Percentiles rank a stretch among this genome's conserved stretches.
These are phyloP conservation scores for Danio kyathit DNA, from an alignment of 2,797 vertebrate genomes.

Conservation along the genomic window DNA sequence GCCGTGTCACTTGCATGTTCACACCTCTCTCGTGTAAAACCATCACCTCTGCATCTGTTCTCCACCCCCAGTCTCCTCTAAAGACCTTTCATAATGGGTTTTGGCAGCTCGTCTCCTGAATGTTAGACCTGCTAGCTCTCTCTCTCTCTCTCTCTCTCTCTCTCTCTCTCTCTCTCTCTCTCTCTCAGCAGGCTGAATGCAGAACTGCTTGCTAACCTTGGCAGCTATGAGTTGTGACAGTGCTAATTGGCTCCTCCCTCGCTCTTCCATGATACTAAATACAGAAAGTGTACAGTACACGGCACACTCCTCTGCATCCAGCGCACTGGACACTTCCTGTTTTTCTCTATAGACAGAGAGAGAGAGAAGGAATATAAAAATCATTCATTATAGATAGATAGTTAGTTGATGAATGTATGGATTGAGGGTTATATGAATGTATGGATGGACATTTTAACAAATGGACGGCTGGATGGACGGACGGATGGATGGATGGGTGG, in stretches of 20 bases:
- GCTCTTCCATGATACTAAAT: conserved; percentile 13
- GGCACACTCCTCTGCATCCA: background rate
- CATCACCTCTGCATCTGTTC: conserved; percentile 44
- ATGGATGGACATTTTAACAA: too few species aligned
- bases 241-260: conserved; percentile 44
- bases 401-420: too few species aligned
- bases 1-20: conserved; percentile 29
- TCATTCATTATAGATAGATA: too few species aligned
- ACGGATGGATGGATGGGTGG: background rate
- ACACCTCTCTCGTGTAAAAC: conserved; percentile 34
- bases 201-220: conserved; percentile 10
- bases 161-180: background rate
- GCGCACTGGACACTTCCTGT: background rate
- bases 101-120: conserved; percentile 43
- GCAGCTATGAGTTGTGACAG: conserved; percentile 32
- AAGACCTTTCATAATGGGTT: conserved; percentile 23
- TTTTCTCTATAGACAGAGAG: background rate
- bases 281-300: conserved; percentile 24
- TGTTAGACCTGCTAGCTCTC: conserved; percentile 13
- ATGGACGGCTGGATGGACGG: background rate
- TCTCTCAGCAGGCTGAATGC: conserved; percentile 17
- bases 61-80: conserved; percentile 25
- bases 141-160: background rate
- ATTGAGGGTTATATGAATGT: background rate
- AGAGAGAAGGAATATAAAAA: too few species aligned